Conservation (phyloP, 2,888 invertebrate genomes). For the Ecdyonurus torrentis region DNA sequence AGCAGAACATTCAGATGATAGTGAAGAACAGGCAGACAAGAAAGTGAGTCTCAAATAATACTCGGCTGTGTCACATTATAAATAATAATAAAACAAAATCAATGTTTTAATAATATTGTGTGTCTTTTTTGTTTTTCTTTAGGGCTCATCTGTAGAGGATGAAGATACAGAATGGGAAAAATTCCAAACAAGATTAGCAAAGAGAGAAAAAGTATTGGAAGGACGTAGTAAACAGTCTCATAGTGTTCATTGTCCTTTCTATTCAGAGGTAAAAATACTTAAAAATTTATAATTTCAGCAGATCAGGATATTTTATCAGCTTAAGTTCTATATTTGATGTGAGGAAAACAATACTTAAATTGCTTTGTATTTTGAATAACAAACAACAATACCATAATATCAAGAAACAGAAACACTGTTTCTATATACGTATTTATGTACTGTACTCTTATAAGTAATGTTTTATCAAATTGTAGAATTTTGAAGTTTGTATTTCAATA, state of each 20-base stretch:
- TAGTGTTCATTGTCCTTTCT: slow-evolving; percentile 92
- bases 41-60: slow-evolving; percentile 23
- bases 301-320: too few relatives aligned
- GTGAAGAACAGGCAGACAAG: slow-evolving; percentile 19
- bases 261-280: slow-evolving; percentile 47
- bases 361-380: too few relatives aligned
- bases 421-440: too few relatives aligned
- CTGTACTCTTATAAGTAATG: too few relatives aligned
- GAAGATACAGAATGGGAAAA: slow-evolving; percentile 91
- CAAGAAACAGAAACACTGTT: too few relatives aligned
- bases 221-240: slow-evolving; percentile 89
- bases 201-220: slow-evolving; percentile 73
- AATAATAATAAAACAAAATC: too few relatives aligned
- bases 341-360: too few relatives aligned
- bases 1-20: slow-evolving; percentile 31
- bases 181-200: slow-evolving; percentile 73
- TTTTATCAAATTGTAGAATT: too few relatives aligned
- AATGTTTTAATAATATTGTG: slow-evolving; percentile 1
- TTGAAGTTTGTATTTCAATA: too few relatives aligned
- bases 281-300: slow-evolving; percentile 4
- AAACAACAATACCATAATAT: too few relatives aligned
- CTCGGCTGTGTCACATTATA: too few relatives aligned
- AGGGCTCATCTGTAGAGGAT: slow-evolving; percentile 35
- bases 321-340: too few relatives aligned
- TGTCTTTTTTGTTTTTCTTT: slow-evolving; percentile 4